Evolutionary conservation across 2,888 invertebrate species (phyloP), one percentile per base, ranked within the genome.

Genomic region (Epistrophella euchroma): DNA sequence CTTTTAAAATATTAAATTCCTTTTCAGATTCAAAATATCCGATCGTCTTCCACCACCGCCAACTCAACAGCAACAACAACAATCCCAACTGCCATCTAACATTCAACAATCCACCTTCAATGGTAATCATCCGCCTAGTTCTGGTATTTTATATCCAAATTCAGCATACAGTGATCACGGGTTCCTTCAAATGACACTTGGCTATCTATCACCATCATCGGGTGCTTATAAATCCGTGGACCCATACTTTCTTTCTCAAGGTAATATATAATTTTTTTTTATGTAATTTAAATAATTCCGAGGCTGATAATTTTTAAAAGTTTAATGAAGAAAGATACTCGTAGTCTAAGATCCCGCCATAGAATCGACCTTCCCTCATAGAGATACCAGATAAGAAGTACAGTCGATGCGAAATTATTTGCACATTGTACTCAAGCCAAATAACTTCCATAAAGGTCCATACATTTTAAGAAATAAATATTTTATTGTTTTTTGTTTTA

Each of bases 211-310:
- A 56, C 94, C 95, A 0, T 91, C 92, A 37, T 91, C 92, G 28
- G 95, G 95, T 1, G 95, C 95, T 1, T 96, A 96, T 89, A 96
- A 96, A 90, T 94, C 94, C 35, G 95, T 96, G 86, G 95, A 95
- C 87, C 96, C 96, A 0, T 96, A 96, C 90, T 96, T 96, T 92
- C 90, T 96, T 64, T 94, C 95, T 45, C 96, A 96, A 94, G 95
- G 95, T 95, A 93, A 32, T 32, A 32, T 28, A 13, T 4, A n/a
- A n/a, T 55, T 9, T 35, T 35, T 35, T 0, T 28, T 9, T 52
- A 11, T 22, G 5, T 28, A 28, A 5, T 25, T 25, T 25, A 25
- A 25, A 25, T 25, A n/a, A n/a, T n/a, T n/a, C n/a, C n/a, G n/a
- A n/a, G n/a, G n/a, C n/a, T n/a, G n/a, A n/a, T n/a, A n/a, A n/a